Conservation (phyloP, 2,797 vertebrate species). For the Leontocebus nigricollis region DNA sequence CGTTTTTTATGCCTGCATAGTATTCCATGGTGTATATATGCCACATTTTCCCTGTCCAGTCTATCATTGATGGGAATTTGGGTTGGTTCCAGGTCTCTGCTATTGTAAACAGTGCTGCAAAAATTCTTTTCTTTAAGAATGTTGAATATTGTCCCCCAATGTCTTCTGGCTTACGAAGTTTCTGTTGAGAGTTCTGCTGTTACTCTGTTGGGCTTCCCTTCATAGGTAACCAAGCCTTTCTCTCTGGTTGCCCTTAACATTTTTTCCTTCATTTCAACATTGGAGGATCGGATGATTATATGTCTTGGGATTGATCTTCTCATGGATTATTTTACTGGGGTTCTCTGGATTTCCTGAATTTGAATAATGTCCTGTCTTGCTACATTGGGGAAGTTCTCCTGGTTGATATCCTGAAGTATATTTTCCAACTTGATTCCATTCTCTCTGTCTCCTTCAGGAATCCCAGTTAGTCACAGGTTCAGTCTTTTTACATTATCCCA, state of each 20-base stretch:
- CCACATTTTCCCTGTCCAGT: too few relatives aligned
- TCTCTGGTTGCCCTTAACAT: too few relatives aligned
- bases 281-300: too few relatives aligned
- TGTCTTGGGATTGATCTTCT: too few relatives aligned
- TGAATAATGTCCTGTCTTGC: not conserved
- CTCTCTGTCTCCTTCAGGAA: not conserved
- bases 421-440: not conserved
- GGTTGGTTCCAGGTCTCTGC: too few relatives aligned
- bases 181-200: not conserved
- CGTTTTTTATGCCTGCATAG: too few relatives aligned
- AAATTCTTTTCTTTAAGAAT: not conserved
- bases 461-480: not conserved
- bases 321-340: too few relatives aligned
- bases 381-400: not conserved
- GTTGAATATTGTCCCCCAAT: not conserved
- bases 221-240: not conserved
- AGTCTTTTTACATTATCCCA: not conserved
- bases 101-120: too few relatives aligned
- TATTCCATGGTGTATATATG: too few relatives aligned
- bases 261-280: too few relatives aligned
- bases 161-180: not conserved
- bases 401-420: not conserved
- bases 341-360: too few relatives aligned
- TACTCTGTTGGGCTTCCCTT: not conserved
- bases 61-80: too few relatives aligned